Evolutionary conservation across 2,797 vertebrate genomes (phyloP), one percentile per base, ranked within the genome.

Genomic region (Sebastes alutus): DNA sequence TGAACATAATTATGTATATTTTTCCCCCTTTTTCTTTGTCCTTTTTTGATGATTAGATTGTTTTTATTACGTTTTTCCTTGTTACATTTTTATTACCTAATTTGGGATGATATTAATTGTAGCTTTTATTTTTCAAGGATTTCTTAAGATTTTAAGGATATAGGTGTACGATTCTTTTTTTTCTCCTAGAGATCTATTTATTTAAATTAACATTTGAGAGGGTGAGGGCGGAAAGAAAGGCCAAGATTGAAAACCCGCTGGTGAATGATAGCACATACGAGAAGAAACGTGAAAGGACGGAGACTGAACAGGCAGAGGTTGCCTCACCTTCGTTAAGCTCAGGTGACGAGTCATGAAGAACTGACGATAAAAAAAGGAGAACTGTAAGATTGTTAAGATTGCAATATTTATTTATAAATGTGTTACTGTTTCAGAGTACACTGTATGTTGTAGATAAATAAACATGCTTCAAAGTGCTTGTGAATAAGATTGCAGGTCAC

Each of bases 401-500:
- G 93, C 96, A 95, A 94, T 94, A 93, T 95, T 96, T 92, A 96
- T 96, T 94, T 95, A 93, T 93, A 94, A 95, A 87, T 93, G 86
- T 92, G 91, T 93, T 91, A 86, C 90, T 91, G 91, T 92, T 94
- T 92, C 88, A 92, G 83, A 86, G 92, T 91, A 93, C 90, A 91
- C 90, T 93, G 93, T 95, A 94, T 95, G 93, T 95, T 96, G 96
- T 96, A 96, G 95, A 96, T 96, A 96, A 95, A 96, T 92, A 94
- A 95, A 94, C 87, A 93, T 94, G 95, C 93, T 94, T 95, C 90
- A 90, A 91, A 94, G 90, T 94, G 93, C 93, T 95, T 95, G 95
- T 95, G 93, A 91, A 94, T 92, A 94, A 83, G 89, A 90, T 78
- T 85, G 85, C 87, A 90, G 93, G 84, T 91, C 87, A 93, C 88